These are phyloP conservation scores for Synergus umbraculus DNA, from an alignment of 2,888 invertebrate genomes.

Conservation along the genomic window DNA sequence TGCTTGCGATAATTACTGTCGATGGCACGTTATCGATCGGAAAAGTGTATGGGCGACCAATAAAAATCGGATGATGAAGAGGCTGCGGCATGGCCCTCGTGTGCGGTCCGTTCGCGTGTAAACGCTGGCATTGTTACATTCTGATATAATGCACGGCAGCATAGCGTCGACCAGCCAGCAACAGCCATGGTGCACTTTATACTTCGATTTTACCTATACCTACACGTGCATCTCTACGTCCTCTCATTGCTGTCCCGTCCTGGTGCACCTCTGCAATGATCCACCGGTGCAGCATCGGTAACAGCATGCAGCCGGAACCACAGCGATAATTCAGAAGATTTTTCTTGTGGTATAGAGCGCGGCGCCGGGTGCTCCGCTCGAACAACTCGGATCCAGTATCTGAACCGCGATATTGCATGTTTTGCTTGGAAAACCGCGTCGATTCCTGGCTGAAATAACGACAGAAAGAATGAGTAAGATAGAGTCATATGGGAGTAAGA, in stretches of 20 bases:
- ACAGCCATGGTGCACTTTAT: slow-evolving; percentile 46
- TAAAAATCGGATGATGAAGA: slow-evolving; percentile 71
- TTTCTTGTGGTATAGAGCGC: slow-evolving; percentile 72
- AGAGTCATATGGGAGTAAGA: background rate
- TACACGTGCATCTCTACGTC: slow-evolving; percentile 38
- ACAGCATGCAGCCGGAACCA: slow-evolving; percentile 68
- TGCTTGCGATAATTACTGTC: slow-evolving; percentile 49
- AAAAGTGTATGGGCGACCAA: slow-evolving; percentile 56
- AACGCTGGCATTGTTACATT: slow-evolving; percentile 68
- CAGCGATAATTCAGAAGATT: slow-evolving; percentile 74
- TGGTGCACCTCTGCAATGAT: slow-evolving; percentile 15
- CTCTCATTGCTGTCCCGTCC: slow-evolving; percentile 26
- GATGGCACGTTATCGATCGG: slow-evolving; percentile 60
- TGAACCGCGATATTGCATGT: slow-evolving; percentile 42
- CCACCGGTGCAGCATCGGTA: slow-evolving; percentile 54
- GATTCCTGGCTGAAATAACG: slow-evolving; percentile 32
- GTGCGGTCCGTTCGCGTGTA: slow-evolving; percentile 67
- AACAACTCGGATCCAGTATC: slow-evolving; percentile 45
- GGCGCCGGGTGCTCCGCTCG: slow-evolving; percentile 67
- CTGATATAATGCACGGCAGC: slow-evolving; percentile 69
- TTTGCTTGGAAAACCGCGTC: slow-evolving; percentile 50
- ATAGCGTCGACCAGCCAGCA: slow-evolving; percentile 51
- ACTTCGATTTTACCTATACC: slow-evolving; percentile 51
- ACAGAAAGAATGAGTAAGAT: background rate
- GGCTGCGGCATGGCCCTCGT: slow-evolving; percentile 63